phyloP scores from a whole-genome alignment of 53 echinoderm and acorn worm species.

The Echinometra lucunter region DNA sequence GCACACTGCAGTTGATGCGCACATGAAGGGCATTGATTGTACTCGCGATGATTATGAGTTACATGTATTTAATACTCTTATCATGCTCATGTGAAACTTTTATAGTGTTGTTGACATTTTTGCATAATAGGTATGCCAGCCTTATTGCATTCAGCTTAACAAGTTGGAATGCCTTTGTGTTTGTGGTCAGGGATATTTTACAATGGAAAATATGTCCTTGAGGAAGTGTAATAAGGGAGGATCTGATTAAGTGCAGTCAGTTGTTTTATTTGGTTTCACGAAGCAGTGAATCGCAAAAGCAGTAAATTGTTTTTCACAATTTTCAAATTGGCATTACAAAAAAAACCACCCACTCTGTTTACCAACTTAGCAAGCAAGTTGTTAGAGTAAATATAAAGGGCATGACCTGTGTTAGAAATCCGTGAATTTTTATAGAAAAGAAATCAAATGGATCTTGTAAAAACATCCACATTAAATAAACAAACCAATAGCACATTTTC shows the following conservation, averaged over 20 bases:
- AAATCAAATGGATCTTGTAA: no score
- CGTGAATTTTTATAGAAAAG: no score
- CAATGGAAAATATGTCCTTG: background rate
- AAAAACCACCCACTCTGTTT: slow-evolving; percentile 3
- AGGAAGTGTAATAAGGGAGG: background rate
- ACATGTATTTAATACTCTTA: background rate
- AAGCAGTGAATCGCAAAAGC: background rate
- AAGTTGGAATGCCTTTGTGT: background rate
- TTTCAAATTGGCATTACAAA: background rate
- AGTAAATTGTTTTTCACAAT: background rate
- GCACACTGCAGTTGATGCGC: no score
- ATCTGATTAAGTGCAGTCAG: background rate
- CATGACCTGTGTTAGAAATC: background rate
- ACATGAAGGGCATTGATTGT: no score
- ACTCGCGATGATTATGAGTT: no score
- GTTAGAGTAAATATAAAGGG: background rate
- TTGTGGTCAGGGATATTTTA: background rate
- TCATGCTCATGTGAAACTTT: background rate
- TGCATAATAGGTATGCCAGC: background rate
- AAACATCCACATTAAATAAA: background rate
- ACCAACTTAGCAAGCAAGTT: background rate
- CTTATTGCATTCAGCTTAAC: background rate
- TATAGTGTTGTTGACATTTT: slow-evolving; percentile 6
- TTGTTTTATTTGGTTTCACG: background rate
- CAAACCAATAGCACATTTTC: background rate